These are phyloP conservation scores for Lydus trimaculatus DNA, from an alignment of 2,888 invertebrate genomes.

Conservation along the genomic window DNA sequence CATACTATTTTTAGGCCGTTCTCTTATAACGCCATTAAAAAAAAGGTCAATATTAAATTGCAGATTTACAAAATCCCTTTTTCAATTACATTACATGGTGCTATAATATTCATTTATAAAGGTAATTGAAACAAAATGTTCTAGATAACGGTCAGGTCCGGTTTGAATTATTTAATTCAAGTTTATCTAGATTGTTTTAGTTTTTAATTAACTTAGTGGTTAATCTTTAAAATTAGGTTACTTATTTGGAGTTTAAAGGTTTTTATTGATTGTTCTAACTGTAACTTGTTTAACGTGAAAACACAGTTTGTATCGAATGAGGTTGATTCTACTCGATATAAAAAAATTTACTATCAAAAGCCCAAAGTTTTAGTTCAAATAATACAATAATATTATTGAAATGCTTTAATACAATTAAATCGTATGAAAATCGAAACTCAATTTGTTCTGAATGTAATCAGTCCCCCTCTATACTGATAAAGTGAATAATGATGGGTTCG, in stretches of 20 bases:
- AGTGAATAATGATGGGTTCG: constrained; percentile 34
- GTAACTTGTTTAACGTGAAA: constrained; percentile 11
- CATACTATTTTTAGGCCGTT: constrained; percentile 38
- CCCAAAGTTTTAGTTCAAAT: background rate
- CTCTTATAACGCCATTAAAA: background rate
- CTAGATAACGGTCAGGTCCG: background rate
- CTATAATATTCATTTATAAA: background rate
- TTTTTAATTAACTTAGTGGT: constrained; percentile 11
- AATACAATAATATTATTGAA: constrained; percentile 4
- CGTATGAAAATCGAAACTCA: constrained; percentile 5
- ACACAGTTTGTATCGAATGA: background rate
- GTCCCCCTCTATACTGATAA: constrained; percentile 26
- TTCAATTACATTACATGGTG: background rate
- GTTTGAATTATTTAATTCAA: background rate
- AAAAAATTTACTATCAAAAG: background rate
- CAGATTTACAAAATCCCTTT: background rate
- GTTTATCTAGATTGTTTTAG: background rate
- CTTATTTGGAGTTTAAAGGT: constrained; percentile 1
- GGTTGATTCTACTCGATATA: background rate
- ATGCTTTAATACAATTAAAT: constrained; percentile 3
- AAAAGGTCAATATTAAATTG: background rate
- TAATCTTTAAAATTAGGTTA: constrained; percentile 6
- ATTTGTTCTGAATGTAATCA: constrained; percentile 27
- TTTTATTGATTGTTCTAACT: constrained; percentile 7
- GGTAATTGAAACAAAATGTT: background rate